Evolutionary conservation across 2,113 vertebrate species (phyloP), one percentile per base, ranked within the genome.

Genomic region (Pica pica): DNA sequence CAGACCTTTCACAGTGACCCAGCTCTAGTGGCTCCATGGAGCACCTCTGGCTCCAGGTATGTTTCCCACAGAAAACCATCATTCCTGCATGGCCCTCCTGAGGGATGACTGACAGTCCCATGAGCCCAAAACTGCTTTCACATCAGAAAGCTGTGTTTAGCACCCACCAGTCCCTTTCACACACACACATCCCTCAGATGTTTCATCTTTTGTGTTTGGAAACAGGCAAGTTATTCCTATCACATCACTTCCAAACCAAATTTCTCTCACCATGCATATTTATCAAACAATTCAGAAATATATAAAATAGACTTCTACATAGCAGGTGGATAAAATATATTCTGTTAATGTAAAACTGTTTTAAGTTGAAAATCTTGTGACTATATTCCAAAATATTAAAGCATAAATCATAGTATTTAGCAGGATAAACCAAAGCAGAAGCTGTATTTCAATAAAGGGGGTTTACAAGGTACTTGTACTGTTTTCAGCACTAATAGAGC

Each of bases 401-500:
- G 96, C 93, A 97, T 95, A 98, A 96, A 97, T 95, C 92, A 93
- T 23, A 95, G 93, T 75, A 97, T 92, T 96, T 94, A 95, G 91
- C 64, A 96, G 91, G 94, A 96, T 96, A 97, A 97, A 96, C 68
- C 47, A 87, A 95, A 97, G 84, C 83, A 95, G 96, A 90, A 95
- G 80, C 78, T 95, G 57, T 80, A 95, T 95, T 97, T 96, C 96
- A 97, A 82, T 94, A 98, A 97, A n/a, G 74, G 85, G 69, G 55
- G 94, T 94, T 97, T 96, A 94, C 80, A 92, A 78, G 83, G 63
- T 94, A 42, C 28, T 42, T 47, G 63, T 55, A 76, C 89, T 94
- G 19, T 91, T 91, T 93, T 78, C 91, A 87, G 79, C 67, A 80
- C 83, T 93, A 83, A 86, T 9, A 91, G 23, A 69, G 87, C 81